Percentiles rank a stretch among this genome's conserved stretches.
Conservation (phyloP, 1,140 invertebrate species). For the Rhizoglyphus robini region DNA sequence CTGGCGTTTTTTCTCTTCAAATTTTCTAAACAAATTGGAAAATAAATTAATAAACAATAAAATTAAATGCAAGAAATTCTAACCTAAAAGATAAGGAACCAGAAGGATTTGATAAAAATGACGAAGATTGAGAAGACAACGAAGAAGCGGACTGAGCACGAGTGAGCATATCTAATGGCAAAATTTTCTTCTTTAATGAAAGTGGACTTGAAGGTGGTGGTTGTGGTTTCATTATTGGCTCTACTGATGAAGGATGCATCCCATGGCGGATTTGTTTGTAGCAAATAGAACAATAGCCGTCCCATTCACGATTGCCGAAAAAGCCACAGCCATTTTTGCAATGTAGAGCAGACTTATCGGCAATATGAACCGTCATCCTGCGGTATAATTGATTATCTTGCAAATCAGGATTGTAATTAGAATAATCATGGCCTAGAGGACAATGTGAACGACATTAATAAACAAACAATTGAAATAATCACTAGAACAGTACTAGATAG, state of each 20-base stretch:
- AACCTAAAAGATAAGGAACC: slow-evolving; percentile 26
- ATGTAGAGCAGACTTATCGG: slow-evolving; percentile 42
- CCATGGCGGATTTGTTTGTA: slow-evolving; percentile 29
- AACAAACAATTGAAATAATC: not conserved
- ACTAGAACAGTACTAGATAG: not conserved
- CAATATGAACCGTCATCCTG: slow-evolving; percentile 11
- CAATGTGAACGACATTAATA: not conserved
- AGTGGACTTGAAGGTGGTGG: slow-evolving; percentile 5
- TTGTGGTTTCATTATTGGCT: not conserved
- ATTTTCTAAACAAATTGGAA: slow-evolving; percentile 48
- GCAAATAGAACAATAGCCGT: slow-evolving; percentile 89
- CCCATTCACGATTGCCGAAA: slow-evolving; percentile 92
- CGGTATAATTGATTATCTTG: not conserved
- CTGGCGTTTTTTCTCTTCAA: slow-evolving; percentile 71
- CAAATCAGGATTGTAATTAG: too few relatives aligned
- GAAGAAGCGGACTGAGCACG: not conserved
- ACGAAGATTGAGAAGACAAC: not conserved
- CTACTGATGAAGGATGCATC: not conserved
- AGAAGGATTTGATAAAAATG: not conserved
- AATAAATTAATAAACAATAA: not conserved
- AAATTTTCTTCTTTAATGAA: not conserved
- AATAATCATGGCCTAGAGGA: not conserved
- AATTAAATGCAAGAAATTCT: not conserved
- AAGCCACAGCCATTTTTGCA: slow-evolving; percentile 92
- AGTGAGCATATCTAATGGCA: not conserved